These are phyloP conservation scores for Liposcelis brunnea DNA, from an alignment of 2,888 invertebrate species.

Conservation along the genomic window DNA sequence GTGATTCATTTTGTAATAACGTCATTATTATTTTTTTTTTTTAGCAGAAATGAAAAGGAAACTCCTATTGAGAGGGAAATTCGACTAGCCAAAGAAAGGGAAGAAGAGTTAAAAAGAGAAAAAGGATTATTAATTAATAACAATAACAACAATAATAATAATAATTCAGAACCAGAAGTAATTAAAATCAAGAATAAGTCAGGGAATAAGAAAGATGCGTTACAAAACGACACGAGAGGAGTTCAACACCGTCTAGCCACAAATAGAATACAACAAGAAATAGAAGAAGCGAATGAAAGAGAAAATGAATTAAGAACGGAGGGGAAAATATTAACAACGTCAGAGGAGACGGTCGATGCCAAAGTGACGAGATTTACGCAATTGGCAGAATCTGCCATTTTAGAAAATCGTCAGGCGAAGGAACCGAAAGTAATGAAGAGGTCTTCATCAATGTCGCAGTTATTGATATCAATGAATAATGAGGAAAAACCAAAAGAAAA, in stretches of 20 bases:
- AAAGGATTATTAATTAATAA: slow-evolving; percentile 13
- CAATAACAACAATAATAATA: neutral
- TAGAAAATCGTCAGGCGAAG: slow-evolving; percentile 10
- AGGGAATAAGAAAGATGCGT: slow-evolving; percentile 1
- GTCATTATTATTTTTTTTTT: neutral
- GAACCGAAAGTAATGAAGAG: slow-evolving; percentile 21
- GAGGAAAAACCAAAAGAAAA: no score
- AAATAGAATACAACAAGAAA: slow-evolving; percentile 70
- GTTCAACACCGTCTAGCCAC: slow-evolving; percentile 24
- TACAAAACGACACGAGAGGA: slow-evolving; percentile 10
- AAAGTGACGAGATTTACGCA: slow-evolving; percentile 18
- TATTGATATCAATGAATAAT: slow-evolving; percentile 19
- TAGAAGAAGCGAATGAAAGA: slow-evolving; percentile 66
- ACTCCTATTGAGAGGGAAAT: slow-evolving; percentile 35
- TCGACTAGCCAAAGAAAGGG: slow-evolving; percentile 29
- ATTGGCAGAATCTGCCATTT: slow-evolving; percentile 15
- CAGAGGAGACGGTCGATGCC: neutral
- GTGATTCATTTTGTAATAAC: neutral
- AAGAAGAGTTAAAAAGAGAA: slow-evolving; percentile 27
- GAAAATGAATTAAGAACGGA: slow-evolving; percentile 53
- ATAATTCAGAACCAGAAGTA: no score
- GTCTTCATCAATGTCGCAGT: slow-evolving; percentile 24
- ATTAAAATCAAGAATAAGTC: no score
- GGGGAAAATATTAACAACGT: slow-evolving; percentile 7
- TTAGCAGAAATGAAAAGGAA: slow-evolving; percentile 22